Conservation (phyloP, 2,113 vertebrate species). For the Rhinoderma darwinii region DNA sequence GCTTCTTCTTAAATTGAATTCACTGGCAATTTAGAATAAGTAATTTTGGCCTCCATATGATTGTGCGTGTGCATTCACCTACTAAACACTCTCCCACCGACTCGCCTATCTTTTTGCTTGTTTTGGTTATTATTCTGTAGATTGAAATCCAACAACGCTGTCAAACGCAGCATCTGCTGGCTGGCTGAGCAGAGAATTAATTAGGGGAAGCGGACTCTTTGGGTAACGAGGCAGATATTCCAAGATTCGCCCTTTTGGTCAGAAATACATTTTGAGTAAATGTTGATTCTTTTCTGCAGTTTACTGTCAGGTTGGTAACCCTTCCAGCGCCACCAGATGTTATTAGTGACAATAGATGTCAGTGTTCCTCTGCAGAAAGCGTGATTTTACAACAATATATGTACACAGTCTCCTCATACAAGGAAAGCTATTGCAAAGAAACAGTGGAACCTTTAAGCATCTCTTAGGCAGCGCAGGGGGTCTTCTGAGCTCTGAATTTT, state of each 20-base stretch:
- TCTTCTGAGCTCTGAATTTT: neutral
- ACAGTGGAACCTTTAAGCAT: too few relatives aligned
- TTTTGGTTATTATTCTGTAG: conserved; percentile 60
- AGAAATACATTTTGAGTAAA: conserved; percentile 54
- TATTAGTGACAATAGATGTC: neutral
- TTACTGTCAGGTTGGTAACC: conserved; percentile 8
- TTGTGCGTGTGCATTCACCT: conserved; percentile 57
- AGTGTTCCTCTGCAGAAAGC: neutral
- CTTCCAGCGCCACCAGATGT: neutral
- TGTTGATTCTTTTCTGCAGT: conserved; percentile 15
- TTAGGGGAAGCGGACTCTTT: conserved; percentile 52
- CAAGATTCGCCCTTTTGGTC: conserved; percentile 46
- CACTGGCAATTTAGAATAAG: conserved; percentile 59
- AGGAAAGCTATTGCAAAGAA: neutral
- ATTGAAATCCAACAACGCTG: conserved; percentile 58
- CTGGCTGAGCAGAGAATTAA: conserved; percentile 60
- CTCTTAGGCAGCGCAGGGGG: too few relatives aligned
- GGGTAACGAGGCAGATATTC: conserved; percentile 52
- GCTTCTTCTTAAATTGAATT: conserved; percentile 60
- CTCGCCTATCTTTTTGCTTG: conserved; percentile 55
- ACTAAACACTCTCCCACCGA: conserved; percentile 56
- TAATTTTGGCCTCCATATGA: conserved; percentile 58
- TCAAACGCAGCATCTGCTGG: conserved; percentile 57
- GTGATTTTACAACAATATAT: neutral
- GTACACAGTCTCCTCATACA: neutral